Conservation (phyloP, 2,113 vertebrate species). For the Camelus dromedarius region DNA sequence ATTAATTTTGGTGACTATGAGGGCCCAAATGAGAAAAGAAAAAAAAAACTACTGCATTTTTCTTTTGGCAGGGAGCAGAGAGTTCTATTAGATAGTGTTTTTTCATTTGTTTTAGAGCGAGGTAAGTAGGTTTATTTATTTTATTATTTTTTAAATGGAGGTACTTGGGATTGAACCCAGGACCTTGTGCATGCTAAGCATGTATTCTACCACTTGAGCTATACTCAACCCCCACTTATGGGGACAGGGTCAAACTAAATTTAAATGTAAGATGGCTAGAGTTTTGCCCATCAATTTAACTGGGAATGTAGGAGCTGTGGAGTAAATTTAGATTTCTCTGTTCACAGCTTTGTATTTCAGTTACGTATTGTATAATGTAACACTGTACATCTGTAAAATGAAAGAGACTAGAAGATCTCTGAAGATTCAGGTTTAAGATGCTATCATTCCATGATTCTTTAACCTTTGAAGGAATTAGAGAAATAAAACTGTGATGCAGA, state of each 20-base stretch:
- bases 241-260: not conserved
- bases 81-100: not conserved
- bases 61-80: not conserved
- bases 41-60: not conserved
- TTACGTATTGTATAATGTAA: not conserved
- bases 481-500: not conserved
- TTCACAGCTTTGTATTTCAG: not conserved
- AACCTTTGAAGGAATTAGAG: slow-evolving; percentile 3
- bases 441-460: not conserved
- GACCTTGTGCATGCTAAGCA: no score
- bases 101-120: no score
- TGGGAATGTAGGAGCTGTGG: no score
- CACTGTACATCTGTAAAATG: not conserved
- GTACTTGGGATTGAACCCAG: no score
- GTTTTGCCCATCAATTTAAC: not conserved
- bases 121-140: no score
- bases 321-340: not conserved
- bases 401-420: not conserved
- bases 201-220: no score
- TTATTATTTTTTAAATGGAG: no score
- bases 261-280: not conserved
- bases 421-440: not conserved
- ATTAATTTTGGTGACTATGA: not conserved
- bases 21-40: not conserved
- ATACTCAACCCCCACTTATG: not conserved